A percentile compares a stretch with the other conserved stretches of the same genome.
These are phyloP conservation scores for Steinernema feltiae DNA, from an alignment of 1,140 invertebrate species.

Conservation along the genomic window DNA sequence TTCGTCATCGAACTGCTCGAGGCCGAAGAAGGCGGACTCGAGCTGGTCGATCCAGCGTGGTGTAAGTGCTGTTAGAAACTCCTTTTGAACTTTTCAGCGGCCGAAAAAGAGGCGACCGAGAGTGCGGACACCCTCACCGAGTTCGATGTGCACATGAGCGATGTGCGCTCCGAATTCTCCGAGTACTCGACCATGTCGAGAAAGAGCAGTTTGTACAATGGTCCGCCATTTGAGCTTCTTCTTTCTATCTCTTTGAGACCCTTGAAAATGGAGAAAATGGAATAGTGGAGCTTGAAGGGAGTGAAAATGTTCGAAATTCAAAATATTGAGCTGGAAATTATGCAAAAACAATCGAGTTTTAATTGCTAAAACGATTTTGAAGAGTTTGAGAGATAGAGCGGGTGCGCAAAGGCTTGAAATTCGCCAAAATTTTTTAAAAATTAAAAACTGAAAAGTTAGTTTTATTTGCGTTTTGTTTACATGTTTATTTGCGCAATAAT, in stretches of 20 bases:
- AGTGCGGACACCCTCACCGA: conserved; percentile 32
- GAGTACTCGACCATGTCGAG: conserved; percentile 48
- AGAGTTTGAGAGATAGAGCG: too few species aligned
- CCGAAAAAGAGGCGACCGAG: conserved; percentile 33
- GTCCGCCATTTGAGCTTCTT: conserved; percentile 15
- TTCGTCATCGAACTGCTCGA: conserved; percentile 56
- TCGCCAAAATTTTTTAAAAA: too few species aligned
- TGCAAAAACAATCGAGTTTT: too few species aligned
- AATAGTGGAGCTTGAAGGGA: too few species aligned
- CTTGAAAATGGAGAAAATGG: not conserved
- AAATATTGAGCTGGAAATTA: too few species aligned
- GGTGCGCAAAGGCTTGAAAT: too few species aligned
- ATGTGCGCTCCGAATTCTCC: conserved; percentile 48
- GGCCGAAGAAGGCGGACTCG: conserved; percentile 56
- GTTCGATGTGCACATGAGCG: conserved; percentile 34
- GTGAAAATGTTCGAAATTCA: too few species aligned
- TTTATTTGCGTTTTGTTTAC: too few species aligned
- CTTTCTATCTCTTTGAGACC: not conserved
- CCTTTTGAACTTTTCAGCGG: conserved; percentile 32
- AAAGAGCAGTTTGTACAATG: conserved; percentile 39
- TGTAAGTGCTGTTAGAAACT: conserved; percentile 47
- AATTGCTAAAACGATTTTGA: too few species aligned
- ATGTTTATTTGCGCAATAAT: too few species aligned
- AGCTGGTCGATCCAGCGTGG: conserved; percentile 57
- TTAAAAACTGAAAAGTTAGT: too few species aligned